Conservation (phyloP, 2,113 vertebrate species). For the Phainopepla nitens region DNA sequence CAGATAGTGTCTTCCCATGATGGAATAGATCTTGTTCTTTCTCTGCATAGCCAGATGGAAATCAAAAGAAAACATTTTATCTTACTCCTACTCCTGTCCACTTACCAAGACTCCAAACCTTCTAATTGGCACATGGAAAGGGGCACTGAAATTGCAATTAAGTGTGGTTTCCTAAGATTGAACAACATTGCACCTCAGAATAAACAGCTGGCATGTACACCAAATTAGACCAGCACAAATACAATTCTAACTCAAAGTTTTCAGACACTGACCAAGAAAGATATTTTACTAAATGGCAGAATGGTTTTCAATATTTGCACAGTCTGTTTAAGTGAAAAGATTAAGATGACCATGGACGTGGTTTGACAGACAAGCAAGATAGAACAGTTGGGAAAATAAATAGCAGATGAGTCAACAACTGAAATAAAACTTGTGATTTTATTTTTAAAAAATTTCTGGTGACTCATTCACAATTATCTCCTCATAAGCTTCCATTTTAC, state of each 20-base stretch:
- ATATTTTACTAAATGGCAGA: neutral
- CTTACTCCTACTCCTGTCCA: slow-evolving; percentile 5
- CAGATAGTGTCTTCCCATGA: neutral
- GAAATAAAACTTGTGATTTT: slow-evolving; percentile 54
- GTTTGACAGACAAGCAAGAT: slow-evolving; percentile 1
- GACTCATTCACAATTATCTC: slow-evolving; percentile 42
- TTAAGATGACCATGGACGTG: neutral
- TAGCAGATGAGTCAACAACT: slow-evolving; percentile 53
- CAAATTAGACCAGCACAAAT: neutral
- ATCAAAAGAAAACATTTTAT: slow-evolving; percentile 17
- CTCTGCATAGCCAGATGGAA: slow-evolving; percentile 23
- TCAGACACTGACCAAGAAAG: neutral
- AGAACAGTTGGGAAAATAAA: slow-evolving; percentile 49
- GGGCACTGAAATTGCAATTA: neutral
- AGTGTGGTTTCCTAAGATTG: neutral
- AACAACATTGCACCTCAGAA: neutral
- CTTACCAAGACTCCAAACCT: neutral
- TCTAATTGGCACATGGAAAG: neutral
- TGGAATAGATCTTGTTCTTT: neutral
- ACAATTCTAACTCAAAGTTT: neutral
- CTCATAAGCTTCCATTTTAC: slow-evolving; percentile 2
- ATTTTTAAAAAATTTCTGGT: slow-evolving; percentile 28
- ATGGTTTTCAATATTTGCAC: neutral
- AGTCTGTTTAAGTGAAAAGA: neutral
- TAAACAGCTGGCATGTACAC: neutral